Conservation (phyloP, 2,113 vertebrate genomes). For the Rostratula benghalensis region DNA sequence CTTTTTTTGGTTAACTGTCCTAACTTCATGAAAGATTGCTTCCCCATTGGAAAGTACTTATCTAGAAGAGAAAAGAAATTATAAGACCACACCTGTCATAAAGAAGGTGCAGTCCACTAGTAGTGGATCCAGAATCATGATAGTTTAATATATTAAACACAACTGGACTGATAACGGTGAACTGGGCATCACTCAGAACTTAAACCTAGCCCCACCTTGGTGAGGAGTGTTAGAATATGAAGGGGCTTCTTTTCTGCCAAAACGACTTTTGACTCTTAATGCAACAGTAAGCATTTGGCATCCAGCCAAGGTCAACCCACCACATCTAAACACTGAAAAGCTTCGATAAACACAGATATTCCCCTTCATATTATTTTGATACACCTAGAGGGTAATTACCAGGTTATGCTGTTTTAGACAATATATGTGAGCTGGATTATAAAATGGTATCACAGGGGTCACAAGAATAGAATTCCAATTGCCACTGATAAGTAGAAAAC, state of each 20-base stretch:
- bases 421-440: neutral
- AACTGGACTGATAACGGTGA: too few species aligned
- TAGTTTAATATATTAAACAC: too few species aligned
- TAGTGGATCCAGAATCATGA: too few species aligned
- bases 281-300: neutral
- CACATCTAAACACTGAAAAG: neutral
- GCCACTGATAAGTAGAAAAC: neutral
- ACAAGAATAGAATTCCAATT: neutral
- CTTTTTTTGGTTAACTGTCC: neutral
- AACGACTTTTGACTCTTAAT: too few species aligned
- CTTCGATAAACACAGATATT: neutral
- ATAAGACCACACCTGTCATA: neutral
- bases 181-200: too few species aligned
- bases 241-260: too few species aligned
- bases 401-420: neutral
- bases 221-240: too few species aligned
- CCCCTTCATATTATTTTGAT: neutral
- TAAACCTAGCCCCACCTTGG: too few species aligned
- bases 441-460: neutral
- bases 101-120: too few species aligned
- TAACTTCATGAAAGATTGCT: neutral
- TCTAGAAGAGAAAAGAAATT: neutral
- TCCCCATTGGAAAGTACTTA: neutral
- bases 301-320: neutral
- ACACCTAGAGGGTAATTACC: neutral